A percentile compares a stretch with the other conserved stretches of the same genome.
Conservation (phyloP, 2,888 invertebrate species). For the Cosmopolites sordidus region DNA sequence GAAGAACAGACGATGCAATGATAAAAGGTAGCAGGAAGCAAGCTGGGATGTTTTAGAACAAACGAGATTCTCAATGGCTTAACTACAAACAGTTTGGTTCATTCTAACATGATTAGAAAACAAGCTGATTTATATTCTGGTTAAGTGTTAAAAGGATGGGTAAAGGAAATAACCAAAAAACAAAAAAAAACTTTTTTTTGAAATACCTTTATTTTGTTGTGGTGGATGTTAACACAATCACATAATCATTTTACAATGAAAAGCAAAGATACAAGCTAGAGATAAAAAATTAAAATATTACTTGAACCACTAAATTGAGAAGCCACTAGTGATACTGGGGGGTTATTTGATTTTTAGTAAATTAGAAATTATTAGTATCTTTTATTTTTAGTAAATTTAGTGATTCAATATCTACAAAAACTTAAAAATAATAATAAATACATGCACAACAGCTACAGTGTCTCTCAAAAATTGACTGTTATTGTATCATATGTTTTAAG, state of each 20-base stretch:
- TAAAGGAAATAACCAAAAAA: conserved; percentile 11
- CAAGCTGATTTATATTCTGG: too few species aligned
- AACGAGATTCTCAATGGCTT: neutral
- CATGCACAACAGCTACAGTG: neutral
- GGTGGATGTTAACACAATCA: conserved; percentile 12
- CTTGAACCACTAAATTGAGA: conserved; percentile 25
- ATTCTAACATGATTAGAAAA: too few species aligned
- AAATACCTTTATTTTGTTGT: conserved; percentile 30
- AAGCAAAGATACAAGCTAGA: conserved; percentile 18
- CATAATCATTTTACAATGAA: conserved; percentile 13
- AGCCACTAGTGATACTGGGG: neutral
- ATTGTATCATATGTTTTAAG: too few species aligned
- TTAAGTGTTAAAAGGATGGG: conserved; percentile 3
- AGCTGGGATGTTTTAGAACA: conserved; percentile 2
- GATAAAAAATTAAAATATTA: conserved; percentile 4
- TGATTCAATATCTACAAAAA: conserved; percentile 24
- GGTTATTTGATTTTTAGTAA: conserved; percentile 2
- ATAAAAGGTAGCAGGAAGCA: too few species aligned
- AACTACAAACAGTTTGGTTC: too few species aligned
- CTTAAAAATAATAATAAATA: neutral
- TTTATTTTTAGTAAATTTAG: conserved; percentile 18
- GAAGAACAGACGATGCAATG: too few species aligned
- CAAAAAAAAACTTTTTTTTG: conserved; percentile 7
- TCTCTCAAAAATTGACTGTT: neutral
- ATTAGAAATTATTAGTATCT: neutral